Conservation (phyloP, 2,113 vertebrate species). For the Bufo bufo region DNA sequence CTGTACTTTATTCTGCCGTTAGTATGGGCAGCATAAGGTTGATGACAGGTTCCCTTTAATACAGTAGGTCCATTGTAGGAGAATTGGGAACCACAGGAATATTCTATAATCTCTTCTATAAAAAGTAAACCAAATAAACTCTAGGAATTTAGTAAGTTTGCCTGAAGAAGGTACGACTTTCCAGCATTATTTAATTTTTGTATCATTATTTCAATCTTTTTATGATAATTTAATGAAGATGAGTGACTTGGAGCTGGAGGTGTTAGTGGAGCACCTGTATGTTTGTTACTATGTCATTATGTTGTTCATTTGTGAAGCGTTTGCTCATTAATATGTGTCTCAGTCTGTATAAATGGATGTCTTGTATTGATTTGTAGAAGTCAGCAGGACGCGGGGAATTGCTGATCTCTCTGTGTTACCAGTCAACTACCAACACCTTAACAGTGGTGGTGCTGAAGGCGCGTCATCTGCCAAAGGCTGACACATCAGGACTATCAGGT, state of each 20-base stretch:
- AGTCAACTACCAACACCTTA: constrained; percentile 94
- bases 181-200: too few species aligned
- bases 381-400: constrained; percentile 89
- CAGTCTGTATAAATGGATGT: not conserved
- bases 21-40: too few species aligned
- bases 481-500: constrained; percentile 89
- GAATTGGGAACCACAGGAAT: too few species aligned
- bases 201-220: too few species aligned
- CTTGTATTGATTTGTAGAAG: constrained; percentile 74
- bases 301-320: not conserved
- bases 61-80: too few species aligned
- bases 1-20: too few species aligned
- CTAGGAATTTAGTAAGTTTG: too few species aligned
- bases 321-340: not conserved
- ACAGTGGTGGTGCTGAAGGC: constrained; percentile 98
- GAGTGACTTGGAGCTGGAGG: not conserved
- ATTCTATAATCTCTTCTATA: too few species aligned
- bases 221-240: too few species aligned
- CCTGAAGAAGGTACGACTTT: too few species aligned
- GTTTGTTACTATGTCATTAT: not conserved
- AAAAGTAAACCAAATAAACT: too few species aligned
- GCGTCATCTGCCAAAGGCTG: constrained; percentile 89
- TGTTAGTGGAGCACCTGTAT: not conserved
- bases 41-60: too few species aligned
- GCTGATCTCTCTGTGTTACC: constrained; percentile 95